Percentiles rank a stretch among this genome's conserved stretches.
These are phyloP conservation scores for Dasypolia templi DNA, from an alignment of 2,888 invertebrate species.

Conservation along the genomic window DNA sequence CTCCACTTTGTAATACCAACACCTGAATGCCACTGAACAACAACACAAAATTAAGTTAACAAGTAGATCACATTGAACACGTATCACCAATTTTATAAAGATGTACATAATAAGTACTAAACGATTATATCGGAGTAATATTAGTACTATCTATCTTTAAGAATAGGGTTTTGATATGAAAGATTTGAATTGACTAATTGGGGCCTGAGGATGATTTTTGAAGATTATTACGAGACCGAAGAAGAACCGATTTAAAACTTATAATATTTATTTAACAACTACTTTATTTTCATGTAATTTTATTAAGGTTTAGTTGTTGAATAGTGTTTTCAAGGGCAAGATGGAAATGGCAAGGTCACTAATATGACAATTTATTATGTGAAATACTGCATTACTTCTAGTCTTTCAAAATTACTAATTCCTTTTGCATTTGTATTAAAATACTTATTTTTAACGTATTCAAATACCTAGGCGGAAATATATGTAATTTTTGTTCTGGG, in stretches of 20 bases:
- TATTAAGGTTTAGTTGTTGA: constrained; percentile 1
- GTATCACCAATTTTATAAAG: constrained; percentile 47
- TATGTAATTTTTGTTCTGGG: constrained; percentile 56
- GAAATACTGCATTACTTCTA: constrained; percentile 37
- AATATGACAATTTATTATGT: constrained; percentile 25
- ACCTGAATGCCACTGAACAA: constrained; percentile 21
- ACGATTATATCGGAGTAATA: constrained; percentile 37
- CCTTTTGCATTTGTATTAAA: constrained; percentile 57
- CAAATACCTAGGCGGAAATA: constrained; percentile 63
- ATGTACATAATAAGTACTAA: constrained; percentile 47
- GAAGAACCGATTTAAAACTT: neutral
- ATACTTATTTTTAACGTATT: constrained; percentile 52
- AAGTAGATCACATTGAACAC: constrained; percentile 52
- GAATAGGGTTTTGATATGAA: constrained; percentile 49
- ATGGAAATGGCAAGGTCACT: constrained; percentile 51
- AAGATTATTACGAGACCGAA: constrained; percentile 3
- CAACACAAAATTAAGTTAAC: constrained; percentile 32
- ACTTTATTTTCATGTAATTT: constrained; percentile 16
- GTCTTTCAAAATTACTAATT: constrained; percentile 41
- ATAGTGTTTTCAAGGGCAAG: constrained; percentile 47
- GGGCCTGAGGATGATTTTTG: constrained; percentile 9
- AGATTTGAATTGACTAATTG: constrained; percentile 46
- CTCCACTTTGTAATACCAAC: constrained; percentile 15
- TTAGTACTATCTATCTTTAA: constrained; percentile 25
- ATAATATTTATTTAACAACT: constrained; percentile 17